Conservation (phyloP, 2,888 invertebrate species). For the Dione juno region DNA sequence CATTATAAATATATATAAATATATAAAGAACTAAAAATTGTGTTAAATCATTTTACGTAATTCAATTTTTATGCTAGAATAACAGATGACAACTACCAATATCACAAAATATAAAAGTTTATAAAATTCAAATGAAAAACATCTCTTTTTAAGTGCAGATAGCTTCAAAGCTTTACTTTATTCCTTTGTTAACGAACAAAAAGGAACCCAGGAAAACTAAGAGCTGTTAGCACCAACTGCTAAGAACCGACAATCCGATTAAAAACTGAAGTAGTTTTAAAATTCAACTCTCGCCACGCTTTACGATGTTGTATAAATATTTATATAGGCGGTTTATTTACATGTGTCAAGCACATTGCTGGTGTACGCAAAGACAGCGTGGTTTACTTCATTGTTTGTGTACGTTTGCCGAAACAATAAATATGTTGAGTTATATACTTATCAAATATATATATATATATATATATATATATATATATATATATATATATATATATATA, state of each 20-base stretch:
- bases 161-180: slow-evolving; percentile 15
- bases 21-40: too few species aligned
- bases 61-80: background rate
- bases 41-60: background rate
- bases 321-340: slow-evolving; percentile 60
- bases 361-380: slow-evolving; percentile 33
- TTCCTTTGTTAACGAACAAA: slow-evolving; percentile 28
- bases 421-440: slow-evolving; percentile 11
- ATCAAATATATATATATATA: background rate
- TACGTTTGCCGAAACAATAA: slow-evolving; percentile 13
- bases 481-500: background rate
- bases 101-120: slow-evolving; percentile 10
- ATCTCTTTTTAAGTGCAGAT: slow-evolving; percentile 10
- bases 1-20: too few species aligned
- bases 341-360: slow-evolving; percentile 54
- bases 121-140: slow-evolving; percentile 7
- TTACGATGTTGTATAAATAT: slow-evolving; percentile 54
- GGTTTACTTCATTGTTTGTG: slow-evolving; percentile 28
- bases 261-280: slow-evolving; percentile 35
- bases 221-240: slow-evolving; percentile 31
- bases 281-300: slow-evolving; percentile 43
- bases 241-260: slow-evolving; percentile 31
- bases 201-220: slow-evolving; percentile 26
- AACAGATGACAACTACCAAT: background rate
- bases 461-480: background rate